A percentile compares a stretch with the other conserved stretches of the same genome.
Conservation (phyloP, 1,140 invertebrate genomes). For the Uloborus diversus region DNA sequence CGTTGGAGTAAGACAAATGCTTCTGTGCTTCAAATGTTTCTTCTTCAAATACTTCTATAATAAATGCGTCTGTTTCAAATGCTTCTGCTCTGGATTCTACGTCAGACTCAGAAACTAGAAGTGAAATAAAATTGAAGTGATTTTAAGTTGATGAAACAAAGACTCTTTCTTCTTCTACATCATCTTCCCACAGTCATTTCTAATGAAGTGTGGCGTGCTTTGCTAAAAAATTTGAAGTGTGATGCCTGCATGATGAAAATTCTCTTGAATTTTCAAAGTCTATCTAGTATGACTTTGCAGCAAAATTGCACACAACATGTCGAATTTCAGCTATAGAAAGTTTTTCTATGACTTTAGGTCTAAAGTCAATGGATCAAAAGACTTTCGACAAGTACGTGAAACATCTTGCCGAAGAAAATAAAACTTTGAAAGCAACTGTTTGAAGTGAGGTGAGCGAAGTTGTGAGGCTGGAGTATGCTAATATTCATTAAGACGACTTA, state of each 20-base stretch:
- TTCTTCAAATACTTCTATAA: too few species aligned
- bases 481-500: not conserved
- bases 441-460: not conserved
- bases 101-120: not conserved
- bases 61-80: too few species aligned
- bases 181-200: not conserved
- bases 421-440: not conserved
- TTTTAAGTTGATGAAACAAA: not conserved
- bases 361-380: not conserved
- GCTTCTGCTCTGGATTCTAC: too few species aligned
- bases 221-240: not conserved
- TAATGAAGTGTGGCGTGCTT: not conserved
- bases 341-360: slow-evolving; percentile 4
- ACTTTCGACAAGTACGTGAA: not conserved
- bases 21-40: too few species aligned
- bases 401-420: not conserved
- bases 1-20: not conserved
- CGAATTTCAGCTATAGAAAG: not conserved
- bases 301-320: not conserved
- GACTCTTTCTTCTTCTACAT: not conserved
- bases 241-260: not conserved
- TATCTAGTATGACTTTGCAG: not conserved
- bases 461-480: not conserved
- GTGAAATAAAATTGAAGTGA: not conserved
- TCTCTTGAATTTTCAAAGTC: not conserved